phyloP scores from a whole-genome alignment of 2,797 vertebrate species.

The Oryzias dopingdopingensis region DNA sequence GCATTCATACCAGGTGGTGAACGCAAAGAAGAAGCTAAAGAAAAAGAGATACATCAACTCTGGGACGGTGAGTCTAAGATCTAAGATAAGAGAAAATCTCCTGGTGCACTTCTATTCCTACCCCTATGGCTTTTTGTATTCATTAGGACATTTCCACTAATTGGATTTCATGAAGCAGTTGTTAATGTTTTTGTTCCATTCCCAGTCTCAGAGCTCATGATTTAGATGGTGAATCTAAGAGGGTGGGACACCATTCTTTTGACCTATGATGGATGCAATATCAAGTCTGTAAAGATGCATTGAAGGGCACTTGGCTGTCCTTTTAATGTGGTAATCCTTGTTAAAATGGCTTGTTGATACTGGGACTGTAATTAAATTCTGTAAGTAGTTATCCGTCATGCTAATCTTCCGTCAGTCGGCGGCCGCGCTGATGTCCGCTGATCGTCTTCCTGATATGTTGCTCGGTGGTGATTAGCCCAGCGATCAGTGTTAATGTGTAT shows the following conservation, averaged over 20 bases:
- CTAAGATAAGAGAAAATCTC: slow-evolving; percentile 36
- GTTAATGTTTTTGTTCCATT: slow-evolving; percentile 28
- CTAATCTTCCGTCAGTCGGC: slow-evolving; percentile 40
- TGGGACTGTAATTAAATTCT: slow-evolving; percentile 61
- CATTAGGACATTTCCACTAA: slow-evolving; percentile 26
- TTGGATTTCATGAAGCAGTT: slow-evolving; percentile 22
- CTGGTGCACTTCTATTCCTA: slow-evolving; percentile 12
- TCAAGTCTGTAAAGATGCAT: slow-evolving; percentile 13
- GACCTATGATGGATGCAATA: slow-evolving; percentile 16
- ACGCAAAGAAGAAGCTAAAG: slow-evolving; percentile 95
- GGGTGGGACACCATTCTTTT: slow-evolving; percentile 31
- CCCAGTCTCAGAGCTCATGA: slow-evolving; percentile 9
- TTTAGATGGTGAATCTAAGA: slow-evolving; percentile 30
- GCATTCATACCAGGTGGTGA: slow-evolving; percentile 84
- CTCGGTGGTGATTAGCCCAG: slow-evolving; percentile 25
- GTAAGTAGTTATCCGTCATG: slow-evolving; percentile 58
- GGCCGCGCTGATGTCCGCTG: slow-evolving; percentile 27
- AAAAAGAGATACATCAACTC: slow-evolving; percentile 96
- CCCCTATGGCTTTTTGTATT: slow-evolving; percentile 21
- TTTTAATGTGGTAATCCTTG: slow-evolving; percentile 32
- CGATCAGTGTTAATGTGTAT: slow-evolving; percentile 51
- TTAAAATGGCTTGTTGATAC: slow-evolving; percentile 38
- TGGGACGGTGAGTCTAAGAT: slow-evolving; percentile 85
- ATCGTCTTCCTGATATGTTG: slow-evolving; percentile 51
- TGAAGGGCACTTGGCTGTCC: slow-evolving; percentile 13